Base-by-base conservation (phyloP, 2,888 invertebrate species). In the Teleiodes luculella region DNA sequence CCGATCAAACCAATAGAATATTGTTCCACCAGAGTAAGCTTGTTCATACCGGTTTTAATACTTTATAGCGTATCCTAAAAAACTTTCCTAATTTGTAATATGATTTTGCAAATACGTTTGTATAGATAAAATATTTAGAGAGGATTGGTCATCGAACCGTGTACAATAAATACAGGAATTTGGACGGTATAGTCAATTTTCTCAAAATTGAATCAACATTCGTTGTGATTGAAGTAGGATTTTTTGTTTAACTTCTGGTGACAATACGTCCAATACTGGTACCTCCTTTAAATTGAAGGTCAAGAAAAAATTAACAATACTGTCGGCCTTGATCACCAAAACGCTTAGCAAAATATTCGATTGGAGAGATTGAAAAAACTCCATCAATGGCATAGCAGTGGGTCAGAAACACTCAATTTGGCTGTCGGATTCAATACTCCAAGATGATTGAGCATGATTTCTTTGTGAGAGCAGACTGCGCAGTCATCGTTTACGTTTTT, bases 401-500 rank as follows among this genome's bases (percentile, higher is more conserved):
- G 76, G 78, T 78, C 70, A 77, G 63, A 70, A 65, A 68, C 67
- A 63, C 69, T 65, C 61, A 59, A 58, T 33, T 48, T 6, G 30
- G 30, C 55, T 58, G 60, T 55, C 57, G 53, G 62, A 64, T 68
- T 64, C 62, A 65, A 68, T 66, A 65, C 61, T 58, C 55, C 60
- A 55, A 54, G 59, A 75, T 78, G 81, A 81, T 70, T 65, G 53
- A 55, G 72, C 76, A 76, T 10, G 57, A 74, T 72, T 69, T 64
- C 53, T 58, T 65, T 63, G 58, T 62, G 57, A 53, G 11, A 13
- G 8, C 3, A 61, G 59, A 68, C 58, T 33, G 72, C 68, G 58
- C 55, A 70, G 76, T 83, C 83, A 83, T 78, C 67, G 66, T 74
- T 67, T 70, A 63, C 65, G 65, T 71, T 68, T 65, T 64, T 68